Evolutionary conservation across 2,113 vertebrate species (phyloP).

Genomic region (Himantopus leucocephalus): DNA sequence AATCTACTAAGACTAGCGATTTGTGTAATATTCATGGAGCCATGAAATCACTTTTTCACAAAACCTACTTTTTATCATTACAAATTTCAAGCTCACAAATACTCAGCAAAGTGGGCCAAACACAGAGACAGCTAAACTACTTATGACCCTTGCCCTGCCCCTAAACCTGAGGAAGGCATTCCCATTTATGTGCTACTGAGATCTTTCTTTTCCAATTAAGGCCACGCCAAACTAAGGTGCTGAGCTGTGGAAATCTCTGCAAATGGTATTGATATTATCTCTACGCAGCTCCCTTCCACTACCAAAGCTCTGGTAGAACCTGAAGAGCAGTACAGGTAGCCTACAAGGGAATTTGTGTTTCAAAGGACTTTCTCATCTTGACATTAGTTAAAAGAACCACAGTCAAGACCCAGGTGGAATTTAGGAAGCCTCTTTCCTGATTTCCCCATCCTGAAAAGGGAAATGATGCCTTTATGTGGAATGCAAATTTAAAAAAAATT

Average conservation of each 20-base stretch:
- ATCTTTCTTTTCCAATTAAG: not conserved
- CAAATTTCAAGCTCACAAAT: not conserved
- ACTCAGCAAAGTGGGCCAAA: not conserved
- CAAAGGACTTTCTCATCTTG: not conserved
- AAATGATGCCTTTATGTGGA: not conserved
- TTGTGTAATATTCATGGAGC: not conserved
- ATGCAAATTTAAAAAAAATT: not conserved
- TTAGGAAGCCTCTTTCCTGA: not conserved
- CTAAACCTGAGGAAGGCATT: not conserved
- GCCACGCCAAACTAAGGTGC: not conserved
- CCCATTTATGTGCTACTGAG: not conserved
- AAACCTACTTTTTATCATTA: not conserved
- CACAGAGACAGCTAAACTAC: not conserved
- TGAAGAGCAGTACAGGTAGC: not conserved
- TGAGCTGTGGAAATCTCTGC: not conserved
- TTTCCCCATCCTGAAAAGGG: not conserved
- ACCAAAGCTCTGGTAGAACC: not conserved
- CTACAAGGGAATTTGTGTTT: not conserved
- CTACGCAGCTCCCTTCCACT: not conserved
- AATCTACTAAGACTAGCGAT: not conserved
- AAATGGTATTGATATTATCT: not conserved
- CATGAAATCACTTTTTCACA: not conserved
- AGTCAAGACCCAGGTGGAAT: not conserved
- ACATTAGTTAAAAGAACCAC: not conserved
- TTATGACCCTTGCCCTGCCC: not conserved